Percentiles rank a stretch among this genome's conserved stretches.
Evolutionary conservation across 2,797 vertebrate genomes (phyloP).

Genomic region (Rhabdophis nuchalis): DNA sequence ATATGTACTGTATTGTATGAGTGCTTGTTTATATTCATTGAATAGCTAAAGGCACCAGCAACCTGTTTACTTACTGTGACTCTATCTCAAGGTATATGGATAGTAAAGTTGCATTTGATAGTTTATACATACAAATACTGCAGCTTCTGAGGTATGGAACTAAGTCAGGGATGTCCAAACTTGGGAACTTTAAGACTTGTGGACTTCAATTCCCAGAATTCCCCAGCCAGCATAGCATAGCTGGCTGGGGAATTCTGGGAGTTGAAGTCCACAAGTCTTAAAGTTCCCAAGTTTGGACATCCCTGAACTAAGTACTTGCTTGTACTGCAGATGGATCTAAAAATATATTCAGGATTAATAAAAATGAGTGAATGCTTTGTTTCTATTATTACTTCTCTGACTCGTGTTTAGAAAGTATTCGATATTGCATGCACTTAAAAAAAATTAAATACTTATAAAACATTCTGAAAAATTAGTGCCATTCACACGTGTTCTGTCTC

Average conservation of each 20-base stretch:
- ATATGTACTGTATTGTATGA: background rate
- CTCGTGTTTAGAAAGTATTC: slow-evolving; percentile 36
- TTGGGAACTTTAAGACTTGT: no score
- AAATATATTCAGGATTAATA: slow-evolving; percentile 19
- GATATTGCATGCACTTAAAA: slow-evolving; percentile 51
- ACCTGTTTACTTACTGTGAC: slow-evolving; percentile 38
- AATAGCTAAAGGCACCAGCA: slow-evolving; percentile 49
- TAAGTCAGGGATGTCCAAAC: no score
- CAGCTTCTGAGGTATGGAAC: background rate
- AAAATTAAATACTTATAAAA: background rate
- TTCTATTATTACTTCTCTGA: slow-evolving; percentile 52
- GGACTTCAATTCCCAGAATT: no score
- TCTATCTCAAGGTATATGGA: slow-evolving; percentile 35
- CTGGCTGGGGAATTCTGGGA: no score
- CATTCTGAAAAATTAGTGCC: slow-evolving; percentile 14
- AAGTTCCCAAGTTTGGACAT: no score
- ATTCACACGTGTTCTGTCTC: slow-evolving; percentile 15
- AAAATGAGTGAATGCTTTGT: slow-evolving; percentile 34
- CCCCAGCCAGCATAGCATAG: no score
- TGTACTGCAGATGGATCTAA: slow-evolving; percentile 21
- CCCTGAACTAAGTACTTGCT: background rate
- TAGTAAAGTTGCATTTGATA: background rate
- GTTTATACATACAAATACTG: background rate
- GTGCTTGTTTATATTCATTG: slow-evolving; percentile 33
- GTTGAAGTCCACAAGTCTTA: no score